Conservation (phyloP, 2,113 vertebrate genomes). For the Lepus europaeus region DNA sequence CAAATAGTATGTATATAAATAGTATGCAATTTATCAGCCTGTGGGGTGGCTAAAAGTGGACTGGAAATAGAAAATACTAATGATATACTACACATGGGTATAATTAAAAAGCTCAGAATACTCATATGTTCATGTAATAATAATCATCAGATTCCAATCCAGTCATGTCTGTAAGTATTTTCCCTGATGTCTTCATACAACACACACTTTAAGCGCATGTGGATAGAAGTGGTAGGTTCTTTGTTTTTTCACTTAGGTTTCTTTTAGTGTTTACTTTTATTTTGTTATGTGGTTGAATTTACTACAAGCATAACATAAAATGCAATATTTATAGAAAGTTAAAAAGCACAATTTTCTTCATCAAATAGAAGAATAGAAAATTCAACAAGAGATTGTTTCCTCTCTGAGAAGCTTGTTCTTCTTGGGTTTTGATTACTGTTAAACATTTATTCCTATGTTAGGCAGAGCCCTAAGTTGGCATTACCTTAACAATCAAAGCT, state of each 20-base stretch:
- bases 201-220: not conserved
- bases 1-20: rapidly evolving
- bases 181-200: not conserved
- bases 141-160: constrained; percentile 35
- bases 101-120: constrained; percentile 38
- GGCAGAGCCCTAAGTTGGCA: not conserved
- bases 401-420: not conserved
- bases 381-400: not conserved
- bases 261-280: not conserved
- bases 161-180: constrained; percentile 12
- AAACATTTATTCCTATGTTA: not conserved
- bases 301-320: not conserved
- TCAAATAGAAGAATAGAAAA: not conserved
- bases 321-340: constrained; percentile 8
- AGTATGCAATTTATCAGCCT: not conserved
- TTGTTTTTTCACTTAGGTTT: not conserved
- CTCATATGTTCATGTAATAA: not conserved
- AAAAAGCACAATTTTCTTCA: not conserved
- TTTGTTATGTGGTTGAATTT: constrained; percentile 48
- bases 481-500: not conserved
- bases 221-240: constrained; percentile 9
- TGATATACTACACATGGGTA: not conserved
- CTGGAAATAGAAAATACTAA: constrained; percentile 44
- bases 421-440: not conserved
- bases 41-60: not conserved